Conservation (phyloP, 2,797 vertebrate species). For the Sebastes taczanowskii region DNA sequence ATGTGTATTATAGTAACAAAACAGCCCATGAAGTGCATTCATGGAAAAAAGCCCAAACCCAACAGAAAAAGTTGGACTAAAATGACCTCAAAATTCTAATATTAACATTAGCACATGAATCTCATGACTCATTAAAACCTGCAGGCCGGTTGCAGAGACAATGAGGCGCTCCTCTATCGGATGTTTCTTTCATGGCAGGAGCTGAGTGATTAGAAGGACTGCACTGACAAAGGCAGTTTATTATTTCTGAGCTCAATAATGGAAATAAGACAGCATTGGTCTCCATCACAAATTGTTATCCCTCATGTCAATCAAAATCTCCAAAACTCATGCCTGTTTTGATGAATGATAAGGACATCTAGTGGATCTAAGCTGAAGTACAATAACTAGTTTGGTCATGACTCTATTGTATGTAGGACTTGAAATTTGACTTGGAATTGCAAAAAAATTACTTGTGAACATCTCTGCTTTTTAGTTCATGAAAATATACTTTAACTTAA, state of each 20-base stretch:
- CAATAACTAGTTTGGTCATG: conserved; percentile 1
- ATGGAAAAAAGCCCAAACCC: neutral
- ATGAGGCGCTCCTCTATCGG: conserved; percentile 2
- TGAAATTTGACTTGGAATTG: no score
- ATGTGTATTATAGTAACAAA: neutral
- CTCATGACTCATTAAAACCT: conserved; percentile 29
- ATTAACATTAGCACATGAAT: neutral
- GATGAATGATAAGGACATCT: conserved; percentile 60
- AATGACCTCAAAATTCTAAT: neutral
- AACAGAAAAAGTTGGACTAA: neutral
- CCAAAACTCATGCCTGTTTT: neutral
- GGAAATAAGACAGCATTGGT: conserved; percentile 1
- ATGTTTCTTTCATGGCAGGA: conserved; percentile 31
- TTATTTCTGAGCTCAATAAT: conserved; percentile 34
- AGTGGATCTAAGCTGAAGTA: conserved; percentile 51
- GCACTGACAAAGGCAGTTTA: conserved; percentile 14
- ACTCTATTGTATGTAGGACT: neutral
- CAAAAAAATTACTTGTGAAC: no score
- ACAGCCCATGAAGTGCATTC: neutral
- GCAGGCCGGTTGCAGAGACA: conserved; percentile 6
- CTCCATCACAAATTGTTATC: conserved; percentile 6
- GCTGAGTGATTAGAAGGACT: conserved; percentile 25
- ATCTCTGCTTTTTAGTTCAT: no score
- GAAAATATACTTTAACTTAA: no score
- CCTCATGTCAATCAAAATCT: conserved; percentile 11